Evolutionary conservation across 2,888 invertebrate genomes (phyloP), one percentile per base, ranked within the genome.

Genomic region (Galeruca laticollis): DNA sequence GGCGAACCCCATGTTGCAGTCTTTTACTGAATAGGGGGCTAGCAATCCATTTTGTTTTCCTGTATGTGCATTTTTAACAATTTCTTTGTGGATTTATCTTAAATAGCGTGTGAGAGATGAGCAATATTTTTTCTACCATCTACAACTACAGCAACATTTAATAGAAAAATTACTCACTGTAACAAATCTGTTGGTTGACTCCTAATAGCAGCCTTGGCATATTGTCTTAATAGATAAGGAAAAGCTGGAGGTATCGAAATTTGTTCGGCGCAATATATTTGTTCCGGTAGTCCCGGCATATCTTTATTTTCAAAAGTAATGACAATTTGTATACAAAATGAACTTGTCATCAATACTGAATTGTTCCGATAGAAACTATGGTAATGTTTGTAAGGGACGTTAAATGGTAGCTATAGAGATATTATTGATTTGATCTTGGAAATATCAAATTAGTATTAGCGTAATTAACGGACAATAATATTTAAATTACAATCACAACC

Each of bases 181-280:
- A 96, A 87, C 0, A 97, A 87, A 86, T 96, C 96, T 76, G 91
- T 91, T 0, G 96, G 97, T 82, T 97, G 96, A 2, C 95, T 95
- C 79, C 94, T 90, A 68, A 97, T 96, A 0, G 96, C 96, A 37
- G 96, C 95, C 88, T 96, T 96, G 52, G 95, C 95, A 81, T 92
- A 97, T 81, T 94, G 92, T 84, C 96, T 94, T 66, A 96, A 85
- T 61, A 96, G 91, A 80, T 92, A 91, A 0, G 96, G 96, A 79
- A 94, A 90, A 76, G 91, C 91, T 0, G 94, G 93, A 0, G 96
- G 96, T 68, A 96, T 92, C 62, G 91, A 89, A 31, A 96, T 94
- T 85, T 94, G 94, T 84, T 94, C 92, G 0, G 93, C 90, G 85
- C 91, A 93, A 86, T 93, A 94, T 87, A 92, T 91, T 74, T 92